Evolutionary conservation across 2,797 vertebrate genomes (phyloP), one percentile per base, ranked within the genome.

Genomic region (Microctenopoma steveboyesi): DNA sequence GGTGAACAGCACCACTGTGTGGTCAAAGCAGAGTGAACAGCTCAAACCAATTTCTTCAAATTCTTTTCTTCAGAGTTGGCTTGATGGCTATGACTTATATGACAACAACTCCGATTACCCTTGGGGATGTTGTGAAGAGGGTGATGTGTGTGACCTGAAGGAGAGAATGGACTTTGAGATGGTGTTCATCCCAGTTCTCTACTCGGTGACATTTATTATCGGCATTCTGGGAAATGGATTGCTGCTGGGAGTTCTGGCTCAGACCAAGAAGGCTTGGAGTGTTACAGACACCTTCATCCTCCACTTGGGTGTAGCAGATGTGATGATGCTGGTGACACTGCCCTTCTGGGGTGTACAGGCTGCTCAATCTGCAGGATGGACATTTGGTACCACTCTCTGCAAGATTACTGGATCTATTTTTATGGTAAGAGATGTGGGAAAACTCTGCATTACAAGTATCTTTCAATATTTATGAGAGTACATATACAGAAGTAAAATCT

Each of bases 261-360:
- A 63, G 37, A 90, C 90, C 65, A 86, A 77, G 48, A 87, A n/a
- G 1, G 54, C 42, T 30, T 92, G 94, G 88, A 92, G 88, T 4
- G 94, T 95, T 37, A 96, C 94, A 0, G 95, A 97, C 74, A 93
- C 78, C 22, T 97, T 97, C 65, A 92, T 97, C 76, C 83, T 97
- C 3, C 92, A 96, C 80, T 86, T 97, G 82, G 92, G 92, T 0
- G 5, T 95, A 6, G 91, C 94, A 0, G 96, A 98, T 0, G 8
- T 88, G 0, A 82, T 96, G 51, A 89, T 97, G 69, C 91, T 97
- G 55, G 0, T 95, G 18, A 96, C 95, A 0, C 82, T 97, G 46
- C 95, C 96, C 0, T 63, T 97, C 15, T 95, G 94, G 95, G 92
- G 94, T 0, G 89, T 39, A 4, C 91, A 96, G 12, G 86, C 92